Percentiles rank a stretch among this genome's conserved stretches.
Conservation (phyloP, 53 echinoderm and acorn worm species). For the Henricia sp. region DNA sequence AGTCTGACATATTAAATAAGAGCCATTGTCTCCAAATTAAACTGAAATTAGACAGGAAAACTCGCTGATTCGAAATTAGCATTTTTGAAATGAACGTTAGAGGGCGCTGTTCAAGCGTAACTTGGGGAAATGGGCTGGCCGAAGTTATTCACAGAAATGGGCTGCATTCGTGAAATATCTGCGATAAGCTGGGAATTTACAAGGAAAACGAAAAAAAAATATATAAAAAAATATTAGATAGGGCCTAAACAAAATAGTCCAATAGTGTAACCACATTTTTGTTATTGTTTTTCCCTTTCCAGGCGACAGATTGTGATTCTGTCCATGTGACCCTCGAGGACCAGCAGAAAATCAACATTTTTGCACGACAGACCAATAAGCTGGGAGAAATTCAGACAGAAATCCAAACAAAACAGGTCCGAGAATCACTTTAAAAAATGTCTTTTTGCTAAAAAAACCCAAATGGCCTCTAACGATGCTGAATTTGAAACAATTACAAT, state of each 20-base stretch:
- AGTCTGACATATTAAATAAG: too few species aligned
- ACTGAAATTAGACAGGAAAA: too few species aligned
- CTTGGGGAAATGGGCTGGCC: background rate
- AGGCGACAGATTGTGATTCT: slow-evolving; percentile 73
- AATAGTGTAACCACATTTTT: background rate
- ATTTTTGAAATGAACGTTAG: too few species aligned
- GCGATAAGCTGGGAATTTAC: too few species aligned
- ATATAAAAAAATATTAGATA: too few species aligned
- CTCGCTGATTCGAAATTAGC: too few species aligned
- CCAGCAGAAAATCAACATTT: slow-evolving; percentile 96
- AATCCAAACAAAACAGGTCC: slow-evolving; percentile 92
- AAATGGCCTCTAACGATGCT: too few species aligned
- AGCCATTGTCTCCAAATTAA: too few species aligned
- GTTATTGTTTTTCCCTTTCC: background rate
- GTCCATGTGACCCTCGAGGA: slow-evolving; percentile 97
- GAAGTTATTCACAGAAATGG: too few species aligned
- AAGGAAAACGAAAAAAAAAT: background rate
- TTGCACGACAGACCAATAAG: slow-evolving; percentile 90
- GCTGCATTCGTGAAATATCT: too few species aligned
- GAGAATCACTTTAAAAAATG: background rate
- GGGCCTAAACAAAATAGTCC: too few species aligned
- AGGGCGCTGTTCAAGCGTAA: background rate
- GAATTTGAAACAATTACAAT: too few species aligned
- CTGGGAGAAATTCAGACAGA: slow-evolving; percentile 89
- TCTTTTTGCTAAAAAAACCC: background rate